phyloP scores from a whole-genome alignment of 2,888 invertebrate species.

The Mellilla xanthometata region DNA sequence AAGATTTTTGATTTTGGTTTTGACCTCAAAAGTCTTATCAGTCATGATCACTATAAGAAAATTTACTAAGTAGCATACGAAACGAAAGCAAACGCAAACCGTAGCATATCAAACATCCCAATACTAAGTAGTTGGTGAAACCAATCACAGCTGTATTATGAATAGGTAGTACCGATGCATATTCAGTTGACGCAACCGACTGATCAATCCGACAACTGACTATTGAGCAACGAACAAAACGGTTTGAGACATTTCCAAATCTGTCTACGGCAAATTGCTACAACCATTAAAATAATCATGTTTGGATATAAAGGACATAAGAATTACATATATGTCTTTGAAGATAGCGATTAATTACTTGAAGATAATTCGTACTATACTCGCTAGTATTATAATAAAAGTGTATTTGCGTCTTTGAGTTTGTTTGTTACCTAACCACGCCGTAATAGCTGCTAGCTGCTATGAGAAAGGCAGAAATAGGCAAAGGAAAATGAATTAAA shows the following conservation, averaged over 20 bases:
- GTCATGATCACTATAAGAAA: too few species aligned
- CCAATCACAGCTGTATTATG: constrained; percentile 1
- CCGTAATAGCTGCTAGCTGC: too few species aligned
- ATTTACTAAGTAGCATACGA: too few species aligned
- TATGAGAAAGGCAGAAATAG: too few species aligned
- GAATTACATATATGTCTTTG: constrained; percentile 1
- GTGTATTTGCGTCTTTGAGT: too few species aligned
- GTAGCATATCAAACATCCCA: neutral
- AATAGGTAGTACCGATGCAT: neutral
- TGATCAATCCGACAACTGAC: constrained; percentile 2
- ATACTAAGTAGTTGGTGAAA: neutral
- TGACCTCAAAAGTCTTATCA: too few species aligned
- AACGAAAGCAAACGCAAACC: neutral
- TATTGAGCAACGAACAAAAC: constrained; percentile 17
- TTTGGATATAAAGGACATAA: constrained; percentile 6
- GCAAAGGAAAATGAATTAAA: too few species aligned
- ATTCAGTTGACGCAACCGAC: constrained; percentile 4
- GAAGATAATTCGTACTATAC: too few species aligned
- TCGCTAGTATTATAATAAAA: too few species aligned
- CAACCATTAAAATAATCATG: constrained; percentile 4
- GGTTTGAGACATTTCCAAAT: constrained; percentile 18
- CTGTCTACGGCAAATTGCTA: constrained; percentile 10
- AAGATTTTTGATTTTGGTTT: too few species aligned
- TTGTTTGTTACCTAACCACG: too few species aligned
- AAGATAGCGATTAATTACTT: neutral